phyloP scores from a whole-genome alignment of 2,113 vertebrate species.

The Raphicerus campestris region DNA sequence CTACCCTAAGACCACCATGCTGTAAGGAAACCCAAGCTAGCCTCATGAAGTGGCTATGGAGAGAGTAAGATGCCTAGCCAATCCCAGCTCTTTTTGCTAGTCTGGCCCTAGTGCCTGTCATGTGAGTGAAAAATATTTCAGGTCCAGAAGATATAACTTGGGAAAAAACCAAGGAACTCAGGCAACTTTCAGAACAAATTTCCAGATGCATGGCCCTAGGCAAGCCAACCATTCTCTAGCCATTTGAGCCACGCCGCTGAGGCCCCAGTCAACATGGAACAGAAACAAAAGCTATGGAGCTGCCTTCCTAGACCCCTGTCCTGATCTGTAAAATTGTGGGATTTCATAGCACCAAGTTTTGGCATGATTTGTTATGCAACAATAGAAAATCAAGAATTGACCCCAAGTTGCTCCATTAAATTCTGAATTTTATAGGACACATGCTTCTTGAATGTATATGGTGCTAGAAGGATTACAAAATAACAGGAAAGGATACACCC shows the following conservation, averaged over 20 bases:
- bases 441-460: not conserved
- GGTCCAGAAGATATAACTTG: not conserved
- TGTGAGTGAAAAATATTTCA: not conserved
- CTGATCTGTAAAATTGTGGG: not conserved
- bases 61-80: not conserved
- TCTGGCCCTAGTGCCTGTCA: not conserved
- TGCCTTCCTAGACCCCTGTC: not conserved
- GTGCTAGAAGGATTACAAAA: not conserved
- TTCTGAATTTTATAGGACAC: not conserved
- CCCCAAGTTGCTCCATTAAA: not conserved
- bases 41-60: not conserved
- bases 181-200: not conserved
- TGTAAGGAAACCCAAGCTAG: not conserved
- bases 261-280: not conserved
- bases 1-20: not conserved
- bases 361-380: not conserved
- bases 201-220: not conserved
- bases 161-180: not conserved
- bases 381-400: not conserved
- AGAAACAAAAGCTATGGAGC: not conserved
- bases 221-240: not conserved
- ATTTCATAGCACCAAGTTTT: not conserved
- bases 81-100: not conserved
- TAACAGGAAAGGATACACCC: not conserved
- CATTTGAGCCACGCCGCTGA: accelerated